Evolutionary conservation across 2,888 invertebrate genomes (phyloP), one percentile per base, ranked within the genome.

Genomic region (Drosophila prostipennis): DNA sequence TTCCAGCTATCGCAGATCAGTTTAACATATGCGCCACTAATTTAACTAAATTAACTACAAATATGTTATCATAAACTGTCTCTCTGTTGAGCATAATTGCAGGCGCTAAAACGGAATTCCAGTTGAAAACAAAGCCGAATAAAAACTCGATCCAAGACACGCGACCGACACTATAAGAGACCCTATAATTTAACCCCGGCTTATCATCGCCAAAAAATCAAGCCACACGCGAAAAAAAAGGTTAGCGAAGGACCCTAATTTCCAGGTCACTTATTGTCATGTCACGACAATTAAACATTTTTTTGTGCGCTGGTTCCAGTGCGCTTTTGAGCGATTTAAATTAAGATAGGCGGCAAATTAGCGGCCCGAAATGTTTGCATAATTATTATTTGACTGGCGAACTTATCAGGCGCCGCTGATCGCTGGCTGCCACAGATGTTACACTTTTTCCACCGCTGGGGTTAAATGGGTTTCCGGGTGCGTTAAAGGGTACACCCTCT

Each of bases 301-400:
- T 70, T 51, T 46, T 29, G 39, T 43, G 45, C 45, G 52, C 52
- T 40, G 56, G 37, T 69, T 76, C 68, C 81, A 84, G 36, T 75
- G 84, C 81, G 77, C 82, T 84, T 87, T 82, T 69, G 77, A 80
- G 71, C 78, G 89, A 89, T 89, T 82, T 82, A 78, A 82, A 84
- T 89, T 87, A 84, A 90, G 90, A 90, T 90, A 90, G 86, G 80
- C 77, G 78, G 79, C 81, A 90, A 90, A 90, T 90, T 90, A 90
- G 90, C 90, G 86, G 76, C 83, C 80, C 80, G 64, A 85, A 82
- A 83, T 74, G 84, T 86, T 85, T 86, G 81, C 83, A 86, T 86
- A 86, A 85, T 85, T 83, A 83, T 80, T 72, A 64, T 78, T 84
- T 64, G 63, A 79, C 77, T 77, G 84, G 71, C 76, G 71, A 55